These are phyloP conservation scores for Rapana venosa DNA, from an alignment of 2,888 invertebrate species.

Conservation along the genomic window DNA sequence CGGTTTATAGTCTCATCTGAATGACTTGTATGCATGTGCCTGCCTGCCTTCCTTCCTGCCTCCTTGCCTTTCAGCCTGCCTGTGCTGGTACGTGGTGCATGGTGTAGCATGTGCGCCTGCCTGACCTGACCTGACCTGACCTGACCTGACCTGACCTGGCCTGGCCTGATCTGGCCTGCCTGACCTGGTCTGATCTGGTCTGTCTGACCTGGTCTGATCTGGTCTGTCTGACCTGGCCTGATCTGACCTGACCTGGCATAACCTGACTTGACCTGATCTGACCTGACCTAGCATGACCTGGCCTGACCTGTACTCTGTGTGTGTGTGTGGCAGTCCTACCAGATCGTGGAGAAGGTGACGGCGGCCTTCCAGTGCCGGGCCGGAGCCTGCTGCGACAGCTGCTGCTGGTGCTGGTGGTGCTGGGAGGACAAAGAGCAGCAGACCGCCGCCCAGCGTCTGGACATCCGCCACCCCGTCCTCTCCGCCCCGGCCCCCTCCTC, in stretches of 20 bases:
- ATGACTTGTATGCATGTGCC: neutral
- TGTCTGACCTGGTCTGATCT: neutral
- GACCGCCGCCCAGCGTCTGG: constrained; percentile 63
- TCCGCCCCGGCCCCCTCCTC: constrained; percentile 25
- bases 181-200: neutral
- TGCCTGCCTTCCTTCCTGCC: too few species aligned
- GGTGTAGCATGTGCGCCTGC: too few species aligned
- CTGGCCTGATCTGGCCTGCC: neutral
- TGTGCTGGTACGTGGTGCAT: neutral
- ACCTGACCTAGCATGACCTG: neutral
- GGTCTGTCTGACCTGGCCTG: neutral
- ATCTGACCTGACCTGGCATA: neutral
- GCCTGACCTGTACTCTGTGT: constrained; percentile 43
- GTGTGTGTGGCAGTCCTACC: constrained; percentile 50
- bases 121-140: neutral
- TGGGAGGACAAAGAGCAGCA: constrained; percentile 55
- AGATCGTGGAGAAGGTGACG: constrained; percentile 59
- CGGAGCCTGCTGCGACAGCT: constrained; percentile 66
- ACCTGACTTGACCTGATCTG: too few species aligned
- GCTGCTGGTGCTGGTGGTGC: constrained; percentile 58
- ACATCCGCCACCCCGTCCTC: constrained; percentile 73
- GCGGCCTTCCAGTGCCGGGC: constrained; percentile 64
- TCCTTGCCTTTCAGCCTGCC: neutral
- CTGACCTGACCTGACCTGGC: neutral
- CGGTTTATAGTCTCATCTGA: too few species aligned